Evolutionary conservation across 1,140 invertebrate genomes (phyloP).

Genomic region (Brachionus asplanchnoidis): DNA sequence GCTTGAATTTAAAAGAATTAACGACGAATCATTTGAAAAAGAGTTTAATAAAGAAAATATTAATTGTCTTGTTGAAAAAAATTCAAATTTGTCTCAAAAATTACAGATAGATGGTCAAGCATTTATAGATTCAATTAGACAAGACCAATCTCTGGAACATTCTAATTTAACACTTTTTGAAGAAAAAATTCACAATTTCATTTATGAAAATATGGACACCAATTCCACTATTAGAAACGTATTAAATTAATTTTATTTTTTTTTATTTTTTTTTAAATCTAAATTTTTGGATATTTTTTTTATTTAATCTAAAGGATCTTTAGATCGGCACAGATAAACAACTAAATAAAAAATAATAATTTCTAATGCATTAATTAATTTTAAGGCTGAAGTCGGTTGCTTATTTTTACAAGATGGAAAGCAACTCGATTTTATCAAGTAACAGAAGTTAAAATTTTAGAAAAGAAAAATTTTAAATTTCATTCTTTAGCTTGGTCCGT

Average conservation of each 20-base stretch:
- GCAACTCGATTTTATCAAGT: background rate
- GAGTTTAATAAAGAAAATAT: conserved; percentile 31
- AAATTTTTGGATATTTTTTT: too few relatives aligned
- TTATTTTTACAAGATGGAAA: background rate
- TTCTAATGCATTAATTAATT: background rate
- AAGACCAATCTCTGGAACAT: background rate
- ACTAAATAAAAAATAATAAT: too few relatives aligned
- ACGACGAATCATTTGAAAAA: background rate
- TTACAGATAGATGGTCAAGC: background rate
- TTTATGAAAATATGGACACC: conserved; percentile 4
- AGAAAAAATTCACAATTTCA: conserved; percentile 5
- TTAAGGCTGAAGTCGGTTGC: background rate
- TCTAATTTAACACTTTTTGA: background rate
- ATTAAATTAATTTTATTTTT: background rate
- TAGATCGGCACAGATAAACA: too few relatives aligned
- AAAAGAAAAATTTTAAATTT: background rate
- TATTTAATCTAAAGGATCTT: too few relatives aligned
- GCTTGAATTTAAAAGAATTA: background rate
- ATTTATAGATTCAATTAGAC: background rate
- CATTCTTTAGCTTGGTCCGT: background rate
- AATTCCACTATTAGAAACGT: conserved; percentile 13
- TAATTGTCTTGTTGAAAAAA: background rate
- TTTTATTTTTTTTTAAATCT: background rate
- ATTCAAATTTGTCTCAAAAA: background rate
- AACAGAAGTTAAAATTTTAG: background rate